A percentile compares a stretch with the other conserved stretches of the same genome.
Evolutionary conservation across 2,113 vertebrate genomes (phyloP).

Genomic region (Hippocampus zosterae): DNA sequence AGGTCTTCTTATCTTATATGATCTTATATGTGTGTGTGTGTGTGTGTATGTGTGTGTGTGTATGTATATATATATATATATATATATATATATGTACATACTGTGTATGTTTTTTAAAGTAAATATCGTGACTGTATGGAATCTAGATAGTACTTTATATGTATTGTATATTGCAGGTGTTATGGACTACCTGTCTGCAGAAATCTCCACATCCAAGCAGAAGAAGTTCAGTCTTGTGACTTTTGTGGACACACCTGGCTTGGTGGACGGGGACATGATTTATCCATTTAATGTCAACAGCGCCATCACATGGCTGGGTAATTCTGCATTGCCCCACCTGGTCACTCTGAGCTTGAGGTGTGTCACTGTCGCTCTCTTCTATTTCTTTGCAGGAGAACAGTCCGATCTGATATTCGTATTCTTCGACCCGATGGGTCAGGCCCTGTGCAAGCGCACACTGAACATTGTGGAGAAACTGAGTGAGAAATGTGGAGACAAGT

Average conservation of each 20-base stretch:
- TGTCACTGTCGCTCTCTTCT: neutral
- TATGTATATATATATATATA: too few relatives aligned
- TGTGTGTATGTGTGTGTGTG: too few relatives aligned
- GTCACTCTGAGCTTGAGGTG: neutral
- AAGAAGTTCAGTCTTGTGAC: slow-evolving; percentile 80
- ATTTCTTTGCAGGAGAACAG: slow-evolving; percentile 67
- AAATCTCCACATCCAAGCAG: slow-evolving; percentile 79
- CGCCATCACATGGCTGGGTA: slow-evolving; percentile 76
- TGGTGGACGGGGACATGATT: slow-evolving; percentile 79
- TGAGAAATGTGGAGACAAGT: slow-evolving; percentile 71
- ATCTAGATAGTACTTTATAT: slow-evolving; percentile 11
- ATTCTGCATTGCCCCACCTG: slow-evolving; percentile 1
- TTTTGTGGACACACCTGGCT: slow-evolving; percentile 76
- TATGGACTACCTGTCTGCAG: slow-evolving; percentile 73
- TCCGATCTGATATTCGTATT: slow-evolving; percentile 77
- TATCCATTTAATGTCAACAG: slow-evolving; percentile 76
- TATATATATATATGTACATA: too few relatives aligned
- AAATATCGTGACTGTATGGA: neutral
- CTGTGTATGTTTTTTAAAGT: too few relatives aligned
- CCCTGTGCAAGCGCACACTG: slow-evolving; percentile 77
- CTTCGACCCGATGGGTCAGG: slow-evolving; percentile 81
- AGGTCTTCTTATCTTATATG: too few relatives aligned
- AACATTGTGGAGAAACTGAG: slow-evolving; percentile 78
- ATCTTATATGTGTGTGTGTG: too few relatives aligned
- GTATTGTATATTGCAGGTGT: slow-evolving; percentile 63